Evolutionary conservation across 2,888 invertebrate genomes (phyloP).

Genomic region (Drosophila testacea): DNA sequence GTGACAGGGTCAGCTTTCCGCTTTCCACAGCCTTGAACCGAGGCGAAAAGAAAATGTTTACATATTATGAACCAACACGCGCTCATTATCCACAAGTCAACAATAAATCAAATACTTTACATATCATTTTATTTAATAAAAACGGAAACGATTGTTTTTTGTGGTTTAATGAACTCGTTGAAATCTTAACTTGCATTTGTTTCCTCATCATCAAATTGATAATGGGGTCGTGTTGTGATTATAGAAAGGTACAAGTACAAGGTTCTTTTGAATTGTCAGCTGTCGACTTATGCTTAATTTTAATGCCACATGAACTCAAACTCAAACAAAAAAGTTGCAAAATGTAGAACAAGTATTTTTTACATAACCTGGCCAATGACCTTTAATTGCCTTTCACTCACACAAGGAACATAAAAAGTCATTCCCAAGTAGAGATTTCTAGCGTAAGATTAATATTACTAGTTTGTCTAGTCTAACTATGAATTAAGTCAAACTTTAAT

Average conservation of each 20-base stretch:
- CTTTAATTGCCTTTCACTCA: slow-evolving; percentile 69
- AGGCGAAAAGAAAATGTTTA: slow-evolving; percentile 31
- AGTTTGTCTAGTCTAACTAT: slow-evolving; percentile 1
- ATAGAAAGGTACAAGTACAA: slow-evolving; percentile 26
- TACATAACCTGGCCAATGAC: slow-evolving; percentile 54
- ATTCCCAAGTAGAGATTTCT: slow-evolving; percentile 33
- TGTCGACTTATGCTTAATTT: slow-evolving; percentile 24
- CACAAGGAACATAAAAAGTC: slow-evolving; percentile 28
- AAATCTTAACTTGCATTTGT: slow-evolving; percentile 31
- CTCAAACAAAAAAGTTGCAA: slow-evolving; percentile 10
- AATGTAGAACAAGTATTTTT: slow-evolving; percentile 40
- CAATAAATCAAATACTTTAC: slow-evolving; percentile 35
- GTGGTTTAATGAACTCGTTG: slow-evolving; percentile 64
- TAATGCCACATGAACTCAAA: slow-evolving; percentile 10
- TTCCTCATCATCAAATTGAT: slow-evolving; percentile 43
- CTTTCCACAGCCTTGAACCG: slow-evolving; percentile 48
- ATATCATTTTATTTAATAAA: slow-evolving; percentile 31
- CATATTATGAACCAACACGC: slow-evolving; percentile 33
- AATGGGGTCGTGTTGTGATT: slow-evolving; percentile 34
- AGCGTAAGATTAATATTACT: slow-evolving; percentile 34
- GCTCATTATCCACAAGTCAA: slow-evolving; percentile 13
- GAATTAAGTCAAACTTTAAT: slow-evolving; percentile 12
- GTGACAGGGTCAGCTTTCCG: neutral
- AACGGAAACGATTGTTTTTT: slow-evolving; percentile 1
- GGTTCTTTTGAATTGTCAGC: slow-evolving; percentile 7